These are phyloP conservation scores for Rhynchophorus ferrugineus DNA, from an alignment of 1,140 invertebrate genomes.

Conservation along the genomic window DNA sequence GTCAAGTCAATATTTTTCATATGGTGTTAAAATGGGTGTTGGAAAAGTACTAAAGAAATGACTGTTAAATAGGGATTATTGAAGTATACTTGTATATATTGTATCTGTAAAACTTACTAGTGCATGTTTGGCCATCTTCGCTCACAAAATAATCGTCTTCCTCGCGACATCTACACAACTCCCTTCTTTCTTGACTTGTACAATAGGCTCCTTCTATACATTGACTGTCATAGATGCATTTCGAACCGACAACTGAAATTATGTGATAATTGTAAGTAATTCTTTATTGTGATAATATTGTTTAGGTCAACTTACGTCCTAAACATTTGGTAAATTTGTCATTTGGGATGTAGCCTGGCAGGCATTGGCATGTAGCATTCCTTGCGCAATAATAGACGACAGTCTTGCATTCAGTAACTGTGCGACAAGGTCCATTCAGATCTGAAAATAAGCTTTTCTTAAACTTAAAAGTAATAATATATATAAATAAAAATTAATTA, in stretches of 20 bases:
- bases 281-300: not conserved
- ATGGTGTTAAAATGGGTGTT: too few relatives aligned
- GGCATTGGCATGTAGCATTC: slow-evolving; percentile 14
- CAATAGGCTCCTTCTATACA: slow-evolving; percentile 20
- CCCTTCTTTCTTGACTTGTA: slow-evolving; percentile 7
- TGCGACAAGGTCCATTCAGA: slow-evolving; percentile 9
- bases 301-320: slow-evolving; percentile 15
- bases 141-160: slow-evolving; percentile 11
- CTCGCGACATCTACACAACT: slow-evolving; percentile 6
- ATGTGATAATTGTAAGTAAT: not conserved
- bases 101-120: too few relatives aligned
- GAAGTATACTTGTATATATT: too few relatives aligned
- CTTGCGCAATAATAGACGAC: slow-evolving; percentile 11
- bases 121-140: slow-evolving; percentile 8
- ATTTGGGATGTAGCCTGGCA: not conserved
- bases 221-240: slow-evolving; percentile 18
- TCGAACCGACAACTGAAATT: slow-evolving; percentile 11
- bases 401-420: slow-evolving; percentile 3
- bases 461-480: not conserved
- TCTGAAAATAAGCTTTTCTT: slow-evolving; percentile 2
- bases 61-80: too few relatives aligned
- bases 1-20: too few relatives aligned
- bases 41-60: too few relatives aligned
- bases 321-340: slow-evolving; percentile 10
- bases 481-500: not conserved